Conservation (phyloP, 2,113 vertebrate genomes). For the Myiagra hebetior region DNA sequence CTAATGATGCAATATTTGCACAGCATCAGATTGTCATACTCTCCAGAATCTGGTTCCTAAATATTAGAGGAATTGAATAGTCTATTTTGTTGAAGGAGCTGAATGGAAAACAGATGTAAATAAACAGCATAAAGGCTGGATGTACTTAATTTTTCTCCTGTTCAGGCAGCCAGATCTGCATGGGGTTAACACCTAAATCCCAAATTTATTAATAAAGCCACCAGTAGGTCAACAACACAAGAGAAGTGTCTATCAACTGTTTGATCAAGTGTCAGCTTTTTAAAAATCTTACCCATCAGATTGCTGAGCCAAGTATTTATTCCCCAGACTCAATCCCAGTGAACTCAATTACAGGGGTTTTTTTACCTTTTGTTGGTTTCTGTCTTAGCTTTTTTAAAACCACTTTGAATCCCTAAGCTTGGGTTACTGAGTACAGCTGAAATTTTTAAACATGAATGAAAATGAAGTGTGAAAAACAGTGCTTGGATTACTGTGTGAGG, state of each 20-base stretch:
- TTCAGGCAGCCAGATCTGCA: background rate
- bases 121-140: background rate
- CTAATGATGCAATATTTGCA: background rate
- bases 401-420: background rate
- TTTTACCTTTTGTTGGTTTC: background rate
- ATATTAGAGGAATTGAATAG: background rate
- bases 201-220: background rate
- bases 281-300: background rate
- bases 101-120: background rate
- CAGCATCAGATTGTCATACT: background rate
- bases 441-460: background rate
- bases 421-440: background rate
- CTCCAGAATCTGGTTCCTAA: background rate
- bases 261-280: background rate
- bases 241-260: background rate
- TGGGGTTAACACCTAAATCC: background rate
- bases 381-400: background rate
- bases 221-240: background rate
- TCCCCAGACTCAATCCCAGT: background rate
- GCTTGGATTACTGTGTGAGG: background rate
- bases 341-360: background rate
- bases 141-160: background rate
- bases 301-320: background rate
- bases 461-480: background rate
- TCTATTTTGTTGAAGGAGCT: background rate